Base-by-base conservation (phyloP, 2,888 invertebrate genomes). In the Ephialtes manifestator region DNA sequence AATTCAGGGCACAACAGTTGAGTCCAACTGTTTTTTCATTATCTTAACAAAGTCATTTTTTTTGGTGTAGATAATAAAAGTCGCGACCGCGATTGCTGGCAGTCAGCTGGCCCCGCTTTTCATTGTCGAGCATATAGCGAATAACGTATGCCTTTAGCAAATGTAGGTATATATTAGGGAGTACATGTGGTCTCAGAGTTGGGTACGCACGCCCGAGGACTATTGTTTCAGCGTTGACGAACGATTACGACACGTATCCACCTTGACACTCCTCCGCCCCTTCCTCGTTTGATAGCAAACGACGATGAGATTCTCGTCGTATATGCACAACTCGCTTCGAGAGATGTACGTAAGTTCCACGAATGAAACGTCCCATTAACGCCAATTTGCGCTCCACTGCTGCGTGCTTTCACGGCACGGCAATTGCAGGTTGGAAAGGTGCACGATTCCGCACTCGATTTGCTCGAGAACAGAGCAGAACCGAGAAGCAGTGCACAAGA, bases 341-440 rank as follows among this genome's bases (percentile, higher is more conserved):
- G 79, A 79, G 75, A 76, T 58, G 75, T 63, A 51, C 46, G 80
- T 77, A 80, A 81, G 76, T 84, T 84, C 84, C 71, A 63, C 80
- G 84, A 84, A 84, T 84, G 84, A 84, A 84, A 84, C 84, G 80
- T 84, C 80, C 84, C 84, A 84, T 84, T 84, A 84, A 80, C 84
- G 76, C 76, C 84, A 84, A 84, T 84, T 84, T 84, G 84, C 72
- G 80, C 80, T 84, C 65, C 76, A 72, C 65, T 84, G 63, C 79
- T 65, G 76, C 51, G 46, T 75, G 79, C 83, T 58, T 35, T 48
- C 35, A 15, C 35, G 35, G 63, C 53, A 43, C 31, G 24, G 76
- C 80, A 84, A 84, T 84, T 84, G 84, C 84, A 81, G 80, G 80
- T 81, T 80, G 67, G 43, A 58, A 76, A 80, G 70, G 84, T 72